Conservation (phyloP, 1,140 invertebrate species). For the Drosophila obscura region DNA sequence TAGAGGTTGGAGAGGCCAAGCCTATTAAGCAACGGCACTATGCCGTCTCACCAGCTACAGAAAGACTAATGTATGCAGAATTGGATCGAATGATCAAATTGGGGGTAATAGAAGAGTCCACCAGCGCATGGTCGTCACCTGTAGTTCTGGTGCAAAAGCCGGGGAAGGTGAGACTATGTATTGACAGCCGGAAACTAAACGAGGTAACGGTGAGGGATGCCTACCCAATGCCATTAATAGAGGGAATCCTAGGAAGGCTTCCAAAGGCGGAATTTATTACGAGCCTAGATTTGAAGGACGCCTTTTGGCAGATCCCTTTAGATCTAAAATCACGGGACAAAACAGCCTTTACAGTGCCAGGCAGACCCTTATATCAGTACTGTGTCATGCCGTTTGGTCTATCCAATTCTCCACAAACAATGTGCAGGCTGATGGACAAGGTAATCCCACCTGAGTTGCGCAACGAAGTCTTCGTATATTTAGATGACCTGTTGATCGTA, state of each 20-base stretch:
- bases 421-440: too few species aligned
- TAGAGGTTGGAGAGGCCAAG: conserved; percentile 51
- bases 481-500: too few species aligned
- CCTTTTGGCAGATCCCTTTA: not conserved
- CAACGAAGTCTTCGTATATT: too few species aligned
- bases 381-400: too few species aligned
- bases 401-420: too few species aligned
- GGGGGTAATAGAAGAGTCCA: conserved; percentile 39
- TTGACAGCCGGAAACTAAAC: conserved; percentile 72
- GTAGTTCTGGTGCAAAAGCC: conserved; percentile 61
- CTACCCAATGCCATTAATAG: conserved; percentile 7
- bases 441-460: too few species aligned
- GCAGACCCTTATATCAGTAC: too few species aligned
- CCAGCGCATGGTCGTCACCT: conserved; percentile 24
- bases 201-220: conserved; percentile 24
- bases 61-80: conserved; percentile 17
- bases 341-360: too few species aligned
- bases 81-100: conserved; percentile 61
- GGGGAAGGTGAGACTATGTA: conserved; percentile 59
- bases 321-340: too few species aligned
- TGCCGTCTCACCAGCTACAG: too few species aligned
- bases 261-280: conserved; percentile 86
- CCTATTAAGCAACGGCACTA: conserved; percentile 61
- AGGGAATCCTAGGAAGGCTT: not conserved
- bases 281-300: not conserved